Evolutionary conservation across 2,888 invertebrate species (phyloP).

Genomic region (Nasonovia ribisnigri): DNA sequence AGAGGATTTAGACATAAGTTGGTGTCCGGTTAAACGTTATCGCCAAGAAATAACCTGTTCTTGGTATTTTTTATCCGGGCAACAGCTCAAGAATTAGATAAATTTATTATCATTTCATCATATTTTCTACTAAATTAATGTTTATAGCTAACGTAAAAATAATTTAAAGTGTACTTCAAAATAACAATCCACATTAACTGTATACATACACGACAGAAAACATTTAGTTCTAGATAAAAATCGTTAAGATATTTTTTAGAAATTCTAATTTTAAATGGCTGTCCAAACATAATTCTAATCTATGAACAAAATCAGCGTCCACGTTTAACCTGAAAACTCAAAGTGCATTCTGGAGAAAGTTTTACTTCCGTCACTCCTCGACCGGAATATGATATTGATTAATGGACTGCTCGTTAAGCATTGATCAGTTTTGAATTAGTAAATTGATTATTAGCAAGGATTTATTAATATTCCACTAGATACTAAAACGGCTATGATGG

Average conservation of each 20-base stretch:
- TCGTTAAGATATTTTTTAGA: background rate
- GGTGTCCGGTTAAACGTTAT: background rate
- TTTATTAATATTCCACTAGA: background rate
- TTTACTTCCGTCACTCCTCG: background rate
- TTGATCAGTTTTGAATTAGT: background rate
- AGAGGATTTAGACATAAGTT: background rate
- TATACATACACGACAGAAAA: background rate
- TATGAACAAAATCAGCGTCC: background rate
- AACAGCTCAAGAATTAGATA: background rate
- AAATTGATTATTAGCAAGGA: constrained; percentile 9
- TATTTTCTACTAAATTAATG: constrained; percentile 2
- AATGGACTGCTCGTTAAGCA: background rate
- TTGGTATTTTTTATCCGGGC: background rate
- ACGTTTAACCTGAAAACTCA: constrained; percentile 7
- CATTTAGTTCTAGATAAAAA: constrained; percentile 9
- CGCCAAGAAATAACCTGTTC: background rate
- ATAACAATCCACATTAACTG: constrained; percentile 3
- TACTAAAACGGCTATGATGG: background rate
- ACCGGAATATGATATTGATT: constrained; percentile 7
- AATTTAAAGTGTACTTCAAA: constrained; percentile 13
- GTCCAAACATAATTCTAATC: constrained; percentile 30
- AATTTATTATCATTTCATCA: constrained; percentile 2
- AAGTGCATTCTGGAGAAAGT: constrained; percentile 31
- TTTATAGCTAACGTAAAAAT: background rate
- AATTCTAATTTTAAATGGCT: constrained; percentile 37